Base-by-base conservation (phyloP, 2,797 vertebrate genomes). In the Bryconaethiops microstoma region DNA sequence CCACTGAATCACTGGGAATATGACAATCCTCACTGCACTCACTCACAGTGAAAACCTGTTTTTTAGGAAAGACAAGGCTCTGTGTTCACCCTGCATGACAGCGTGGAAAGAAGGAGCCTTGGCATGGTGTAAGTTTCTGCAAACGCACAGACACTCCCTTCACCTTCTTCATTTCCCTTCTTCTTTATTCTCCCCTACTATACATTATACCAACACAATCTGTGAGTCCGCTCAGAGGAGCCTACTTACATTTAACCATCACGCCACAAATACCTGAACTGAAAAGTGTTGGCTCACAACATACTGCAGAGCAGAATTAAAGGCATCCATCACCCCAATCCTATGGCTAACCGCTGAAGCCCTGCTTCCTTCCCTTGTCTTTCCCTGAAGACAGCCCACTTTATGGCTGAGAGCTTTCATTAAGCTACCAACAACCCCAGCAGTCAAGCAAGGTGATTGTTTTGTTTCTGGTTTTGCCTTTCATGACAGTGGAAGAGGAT, bases 361-460 rank as follows among this genome's bases (percentile, higher is more conserved):
- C 86, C 86, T 85, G 87, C 88, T 90, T 91, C 94, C 94, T 93
- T 94, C 91, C 93, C 94, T 94, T 94, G 94, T 93, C 92, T 93
- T 92, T 94, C 96, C 95, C 95, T 91, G 88, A 95, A 96, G 95
- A 88, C 91, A 93, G 92, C 92, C 94, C 94, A 91, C 91, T 90
- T 95, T 87, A 90, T 95, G 94, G 93, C 93, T 94, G 92, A 93
- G 96, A 96, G 95, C 95, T 92, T 93, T 96, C 95, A 97, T 97
- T 97, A 97, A 97, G 95, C 93, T 93, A 91, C 93, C 92, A 91
- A 91, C 91, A 92, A 76, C 94, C 93, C 91, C 93, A 92, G 95
- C 92, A 93, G 94, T 95, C 94, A 94, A 95, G 96, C 94, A 95
- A 94, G 94, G 92, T 88, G 95, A 98, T 97, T 97, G 96, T 97